Percentiles rank a stretch among this genome's conserved stretches.
Conservation (phyloP, 2,113 vertebrate genomes). For the Gulo gulo region DNA sequence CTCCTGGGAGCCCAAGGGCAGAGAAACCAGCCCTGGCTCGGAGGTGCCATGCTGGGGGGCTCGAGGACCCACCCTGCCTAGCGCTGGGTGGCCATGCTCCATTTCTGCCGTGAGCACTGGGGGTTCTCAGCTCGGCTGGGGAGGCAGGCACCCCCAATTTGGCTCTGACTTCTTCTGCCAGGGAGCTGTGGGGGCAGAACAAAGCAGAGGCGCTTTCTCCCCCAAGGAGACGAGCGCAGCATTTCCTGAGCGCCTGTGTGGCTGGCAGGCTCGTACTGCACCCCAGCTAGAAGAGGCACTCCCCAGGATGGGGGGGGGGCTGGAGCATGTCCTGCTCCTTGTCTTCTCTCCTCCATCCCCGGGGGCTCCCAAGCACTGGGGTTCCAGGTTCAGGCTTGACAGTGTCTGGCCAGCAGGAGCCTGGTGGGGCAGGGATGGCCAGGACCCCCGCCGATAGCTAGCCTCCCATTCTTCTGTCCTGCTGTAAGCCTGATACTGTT, state of each 20-base stretch:
- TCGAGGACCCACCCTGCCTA: rapidly evolving
- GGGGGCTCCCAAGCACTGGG: background rate
- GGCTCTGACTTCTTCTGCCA: background rate
- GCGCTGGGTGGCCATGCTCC: rapidly evolving
- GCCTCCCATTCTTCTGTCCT: background rate
- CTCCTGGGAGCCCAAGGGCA: background rate
- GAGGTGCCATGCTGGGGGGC: background rate
- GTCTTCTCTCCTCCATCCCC: background rate
- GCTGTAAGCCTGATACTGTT: background rate
- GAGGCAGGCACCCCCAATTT: background rate
- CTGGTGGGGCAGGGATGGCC: background rate
- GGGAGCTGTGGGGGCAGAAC: background rate
- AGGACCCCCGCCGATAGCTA: rapidly evolving
- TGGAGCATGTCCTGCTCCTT: rapidly evolving
- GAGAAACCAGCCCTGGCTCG: rapidly evolving
- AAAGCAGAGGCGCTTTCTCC: background rate
- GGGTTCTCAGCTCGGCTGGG: background rate
- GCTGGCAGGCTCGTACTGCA: background rate
- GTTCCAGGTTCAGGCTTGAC: background rate
- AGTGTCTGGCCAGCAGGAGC: background rate
- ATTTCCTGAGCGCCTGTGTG: background rate
- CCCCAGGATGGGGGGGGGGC: background rate
- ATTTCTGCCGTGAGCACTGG: rapidly evolving
- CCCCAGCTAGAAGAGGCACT: background rate
- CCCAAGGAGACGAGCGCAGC: background rate